Evolutionary conservation across 2,888 invertebrate genomes (phyloP).

Genomic region (Drosophila neotestacea): DNA sequence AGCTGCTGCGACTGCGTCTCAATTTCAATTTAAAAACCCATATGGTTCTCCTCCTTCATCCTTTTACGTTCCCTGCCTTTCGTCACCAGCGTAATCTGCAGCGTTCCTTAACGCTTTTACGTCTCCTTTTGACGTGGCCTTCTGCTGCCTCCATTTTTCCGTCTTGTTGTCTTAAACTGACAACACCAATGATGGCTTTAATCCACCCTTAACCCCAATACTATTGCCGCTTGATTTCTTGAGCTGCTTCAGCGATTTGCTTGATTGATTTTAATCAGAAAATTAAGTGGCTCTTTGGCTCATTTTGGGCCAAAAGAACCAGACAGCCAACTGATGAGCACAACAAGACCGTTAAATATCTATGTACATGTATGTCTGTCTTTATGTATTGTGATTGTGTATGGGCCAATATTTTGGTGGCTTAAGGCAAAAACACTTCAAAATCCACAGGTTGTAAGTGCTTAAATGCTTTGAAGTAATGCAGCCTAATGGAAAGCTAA

Average conservation of each 20-base stretch:
- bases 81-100: slow-evolving; percentile 1
- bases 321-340: slow-evolving; percentile 13
- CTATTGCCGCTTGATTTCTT: slow-evolving; percentile 52
- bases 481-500: background rate
- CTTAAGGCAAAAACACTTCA: background rate
- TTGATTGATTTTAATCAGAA: slow-evolving; percentile 83
- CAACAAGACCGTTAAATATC: slow-evolving; percentile 17
- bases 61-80: background rate
- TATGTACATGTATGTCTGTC: background rate
- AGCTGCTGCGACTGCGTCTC: slow-evolving; percentile 43
- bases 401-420: background rate
- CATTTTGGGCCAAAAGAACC: slow-evolving; percentile 4
- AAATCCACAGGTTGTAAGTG: slow-evolving; percentile 18
- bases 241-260: slow-evolving; percentile 54
- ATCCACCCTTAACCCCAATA: slow-evolving; percentile 4
- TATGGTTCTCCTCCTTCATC: slow-evolving; percentile 28
- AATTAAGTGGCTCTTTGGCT: slow-evolving; percentile 71
- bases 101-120: slow-evolving; percentile 1
- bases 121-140: slow-evolving; percentile 8
- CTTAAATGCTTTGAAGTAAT: slow-evolving; percentile 10
- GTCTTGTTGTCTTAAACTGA: slow-evolving; percentile 43
- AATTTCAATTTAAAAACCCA: slow-evolving; percentile 68
- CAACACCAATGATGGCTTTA: slow-evolving; percentile 28
- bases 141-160: background rate
- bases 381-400: background rate